These are phyloP conservation scores for Syngnathus floridae DNA, from an alignment of 2,113 vertebrate species.

Conservation along the genomic window DNA sequence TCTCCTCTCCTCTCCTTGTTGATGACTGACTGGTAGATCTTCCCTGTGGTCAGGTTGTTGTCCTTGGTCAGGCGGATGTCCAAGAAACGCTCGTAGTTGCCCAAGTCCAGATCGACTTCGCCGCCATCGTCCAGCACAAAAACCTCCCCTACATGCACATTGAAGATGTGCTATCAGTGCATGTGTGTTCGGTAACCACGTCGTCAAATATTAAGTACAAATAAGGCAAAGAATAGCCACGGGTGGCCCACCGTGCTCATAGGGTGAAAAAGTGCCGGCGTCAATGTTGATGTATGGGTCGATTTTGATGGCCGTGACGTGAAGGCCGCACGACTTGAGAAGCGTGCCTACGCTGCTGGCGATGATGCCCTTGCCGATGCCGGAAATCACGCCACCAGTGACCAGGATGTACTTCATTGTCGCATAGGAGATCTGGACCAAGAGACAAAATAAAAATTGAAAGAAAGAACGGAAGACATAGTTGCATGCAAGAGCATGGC, in stretches of 20 bases:
- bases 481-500: no score
- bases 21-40: constrained; percentile 96
- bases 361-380: constrained; percentile 96
- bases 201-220: neutral
- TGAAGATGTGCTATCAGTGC: neutral
- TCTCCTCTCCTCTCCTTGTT: constrained; percentile 94
- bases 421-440: constrained; percentile 12
- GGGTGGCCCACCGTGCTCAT: constrained; percentile 81
- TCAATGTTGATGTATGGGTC: constrained; percentile 98
- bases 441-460: no score
- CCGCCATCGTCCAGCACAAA: constrained; percentile 95
- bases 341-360: constrained; percentile 96
- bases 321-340: constrained; percentile 92
- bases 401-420: constrained; percentile 97
- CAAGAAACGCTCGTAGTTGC: constrained; percentile 96
- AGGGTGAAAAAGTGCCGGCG: constrained; percentile 93
- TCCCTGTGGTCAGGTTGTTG: constrained; percentile 96
- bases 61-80: constrained; percentile 91
- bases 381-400: constrained; percentile 94
- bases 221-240: neutral
- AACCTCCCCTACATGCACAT: constrained; percentile 79
- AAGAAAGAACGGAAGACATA: no score
- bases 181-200: neutral
- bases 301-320: constrained; percentile 94
- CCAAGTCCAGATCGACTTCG: constrained; percentile 92